Evolutionary conservation across 2,113 vertebrate species (phyloP), one percentile per base, ranked within the genome.

Genomic region (Tricholaema leucomelas): DNA sequence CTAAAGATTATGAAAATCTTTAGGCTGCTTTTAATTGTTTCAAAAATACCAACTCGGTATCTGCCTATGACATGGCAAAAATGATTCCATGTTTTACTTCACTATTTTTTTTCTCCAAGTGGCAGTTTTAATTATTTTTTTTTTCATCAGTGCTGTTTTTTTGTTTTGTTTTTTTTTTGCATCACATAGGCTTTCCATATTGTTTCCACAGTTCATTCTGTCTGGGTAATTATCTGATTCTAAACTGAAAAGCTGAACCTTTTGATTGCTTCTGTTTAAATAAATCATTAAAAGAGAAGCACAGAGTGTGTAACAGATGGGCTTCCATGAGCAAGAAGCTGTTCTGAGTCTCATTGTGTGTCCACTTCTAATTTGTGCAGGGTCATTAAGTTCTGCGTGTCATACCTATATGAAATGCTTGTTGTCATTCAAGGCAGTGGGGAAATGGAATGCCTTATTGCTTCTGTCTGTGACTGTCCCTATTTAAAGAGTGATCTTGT

Each of bases 281-380:
- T 76, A 90, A 93, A 88, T 90, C 56, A 69, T 93, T 93, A 74
- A 85, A 87, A 65, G 38, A 86, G 67, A 88, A 28, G 69, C 42
- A 46, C 31, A 15, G 4, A 85, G 82, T 4, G 2, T 65, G 59
- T 80, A 88, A 80, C 77, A 94, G 85, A 91, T 88, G 64, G 60
- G 35, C 55, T 91, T 93, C 64, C 13, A 9, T 15, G 59, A 58
- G 77, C 64, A 88, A 36, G 77, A 38, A 85, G 48, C 85, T 85
- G 54, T 38, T 90, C 56, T 48, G 70, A 79, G 50, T 92, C 61
- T 85, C 4, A 2, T 36, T 79, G 46, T 93, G 19, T 81, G 56
- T 85, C 84, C 63, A 50, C 20, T 89, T 95, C 31, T 75, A 35
- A 81, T 96, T 74, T 85, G 90, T 58, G 69, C 2, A 3, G 73